Evolutionary conservation across 1,140 invertebrate genomes (phyloP), one percentile per base, ranked within the genome.

Genomic region (Anastrepha ludens): DNA sequence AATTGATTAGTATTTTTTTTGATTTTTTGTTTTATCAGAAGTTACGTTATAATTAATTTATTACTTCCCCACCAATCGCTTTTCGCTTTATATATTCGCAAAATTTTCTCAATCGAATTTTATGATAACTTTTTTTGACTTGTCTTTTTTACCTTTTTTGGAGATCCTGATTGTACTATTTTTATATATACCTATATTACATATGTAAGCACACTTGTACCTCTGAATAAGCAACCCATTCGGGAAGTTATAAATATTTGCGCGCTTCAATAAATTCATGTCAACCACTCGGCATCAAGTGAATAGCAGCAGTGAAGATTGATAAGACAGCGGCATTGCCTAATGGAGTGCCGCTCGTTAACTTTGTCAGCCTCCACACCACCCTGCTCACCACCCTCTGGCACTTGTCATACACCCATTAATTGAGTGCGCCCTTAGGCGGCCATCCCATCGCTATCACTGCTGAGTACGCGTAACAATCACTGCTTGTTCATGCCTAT

Each of bases 241-340:
- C 11, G 50, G 50, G 6, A 55, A 55, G 50, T 55, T 4, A 0
- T 41, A 74, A 81, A 81, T 81, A 81, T 81, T 81, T 29, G 11
- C 47, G 74, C 47, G 50, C 47, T 81, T 55, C 20, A 55, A 47
- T 55, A 55, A 55, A 81, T n/a, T 9, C 47, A 55, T 81, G 47
- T 55, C 47, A 81, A 81, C 15, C 8, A 55, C 74, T 81, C 50
- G 55, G 74, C 74, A 20, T 9, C 47, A 41, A 50, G 70, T 74
- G 8, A 15, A 64, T 13, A n/a, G n/a, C n/a, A 67, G 29, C n/a
- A 55, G 44, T 20, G 47, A 29, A 11, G 44, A 20, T 6, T 55
- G 74, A 81, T 81, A 81, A 81, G 47, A 81, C 47, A 20, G 20
- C 17, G n/a, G 7, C 9, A 9, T 9, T n/a, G 11, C 20, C 20